A percentile compares a stretch with the other conserved stretches of the same genome.
These are phyloP conservation scores for Drosophila kanapiae DNA, from an alignment of 1,140 invertebrate genomes.

Conservation along the genomic window DNA sequence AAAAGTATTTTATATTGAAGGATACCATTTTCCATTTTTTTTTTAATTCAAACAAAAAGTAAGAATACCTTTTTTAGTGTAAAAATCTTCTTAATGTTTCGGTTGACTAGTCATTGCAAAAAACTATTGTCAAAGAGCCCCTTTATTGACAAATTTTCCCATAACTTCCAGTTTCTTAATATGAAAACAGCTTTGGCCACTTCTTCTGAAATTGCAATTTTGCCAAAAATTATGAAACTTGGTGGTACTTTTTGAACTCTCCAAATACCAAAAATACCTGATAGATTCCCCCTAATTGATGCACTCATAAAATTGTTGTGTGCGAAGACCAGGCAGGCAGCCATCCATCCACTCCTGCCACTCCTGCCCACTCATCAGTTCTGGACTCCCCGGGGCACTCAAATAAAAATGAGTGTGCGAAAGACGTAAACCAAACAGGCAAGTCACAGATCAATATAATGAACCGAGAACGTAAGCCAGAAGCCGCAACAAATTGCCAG, in stretches of 20 bases:
- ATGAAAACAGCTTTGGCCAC: neutral
- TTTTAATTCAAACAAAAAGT: no score
- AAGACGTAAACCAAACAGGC: constrained; percentile 30
- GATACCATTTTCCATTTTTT: no score
- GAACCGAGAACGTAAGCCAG: constrained; percentile 54
- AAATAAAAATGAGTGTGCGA: constrained; percentile 58
- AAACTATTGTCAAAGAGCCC: neutral
- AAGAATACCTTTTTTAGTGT: no score
- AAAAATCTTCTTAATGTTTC: no score
- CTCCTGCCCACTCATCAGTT: constrained; percentile 4
- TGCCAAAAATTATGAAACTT: neutral
- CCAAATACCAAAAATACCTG: neutral
- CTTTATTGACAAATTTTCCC: neutral
- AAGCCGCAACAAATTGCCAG: constrained; percentile 52
- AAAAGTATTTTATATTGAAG: no score
- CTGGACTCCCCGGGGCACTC: constrained; percentile 14
- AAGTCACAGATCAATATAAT: constrained; percentile 56
- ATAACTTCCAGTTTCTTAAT: neutral
- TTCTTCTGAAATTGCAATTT: neutral
- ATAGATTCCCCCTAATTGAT: constrained; percentile 18
- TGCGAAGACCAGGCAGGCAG: neutral
- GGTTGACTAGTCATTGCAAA: neutral
- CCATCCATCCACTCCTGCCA: neutral
- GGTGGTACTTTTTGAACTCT: neutral
- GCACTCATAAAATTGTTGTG: constrained; percentile 26